Conservation (phyloP, 2,888 invertebrate genomes). For the Lochmaea crataegi region DNA sequence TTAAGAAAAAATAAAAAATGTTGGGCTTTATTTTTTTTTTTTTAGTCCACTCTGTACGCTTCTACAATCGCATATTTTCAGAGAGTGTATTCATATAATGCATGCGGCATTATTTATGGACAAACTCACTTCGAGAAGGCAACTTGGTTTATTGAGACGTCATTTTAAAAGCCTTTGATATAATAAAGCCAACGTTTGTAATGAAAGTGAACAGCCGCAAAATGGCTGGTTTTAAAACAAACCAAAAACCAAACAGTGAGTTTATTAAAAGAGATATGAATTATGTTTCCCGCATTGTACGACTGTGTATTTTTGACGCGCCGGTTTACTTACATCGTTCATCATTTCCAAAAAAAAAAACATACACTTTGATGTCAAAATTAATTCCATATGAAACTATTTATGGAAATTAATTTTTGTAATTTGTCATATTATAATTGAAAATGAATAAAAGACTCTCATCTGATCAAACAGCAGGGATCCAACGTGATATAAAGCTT, state of each 20-base stretch:
- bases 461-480: constrained; percentile 30
- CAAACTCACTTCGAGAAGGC: constrained; percentile 29
- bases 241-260: constrained; percentile 50
- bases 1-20: neutral
- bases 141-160: constrained; percentile 35
- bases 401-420: neutral
- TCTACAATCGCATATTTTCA: constrained; percentile 22
- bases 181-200: constrained; percentile 39
- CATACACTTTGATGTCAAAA: constrained; percentile 38
- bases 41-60: constrained; percentile 7
- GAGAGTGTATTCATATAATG: constrained; percentile 25
- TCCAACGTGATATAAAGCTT: constrained; percentile 13
- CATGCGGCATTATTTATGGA: constrained; percentile 31
- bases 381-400: constrained; percentile 24
- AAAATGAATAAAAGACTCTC: constrained; percentile 2
- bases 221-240: constrained; percentile 48
- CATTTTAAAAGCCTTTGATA: constrained; percentile 40
- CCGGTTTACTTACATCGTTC: constrained; percentile 34
- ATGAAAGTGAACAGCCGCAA: constrained; percentile 42
- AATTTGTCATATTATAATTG: no score
- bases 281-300: constrained; percentile 58
- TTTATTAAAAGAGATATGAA: constrained; percentile 57
- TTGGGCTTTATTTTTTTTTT: neutral
- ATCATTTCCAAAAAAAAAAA: constrained; percentile 41
- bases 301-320: constrained; percentile 51